phyloP scores from a whole-genome alignment of 2,113 vertebrate genomes.

The Nipponia nippon region DNA sequence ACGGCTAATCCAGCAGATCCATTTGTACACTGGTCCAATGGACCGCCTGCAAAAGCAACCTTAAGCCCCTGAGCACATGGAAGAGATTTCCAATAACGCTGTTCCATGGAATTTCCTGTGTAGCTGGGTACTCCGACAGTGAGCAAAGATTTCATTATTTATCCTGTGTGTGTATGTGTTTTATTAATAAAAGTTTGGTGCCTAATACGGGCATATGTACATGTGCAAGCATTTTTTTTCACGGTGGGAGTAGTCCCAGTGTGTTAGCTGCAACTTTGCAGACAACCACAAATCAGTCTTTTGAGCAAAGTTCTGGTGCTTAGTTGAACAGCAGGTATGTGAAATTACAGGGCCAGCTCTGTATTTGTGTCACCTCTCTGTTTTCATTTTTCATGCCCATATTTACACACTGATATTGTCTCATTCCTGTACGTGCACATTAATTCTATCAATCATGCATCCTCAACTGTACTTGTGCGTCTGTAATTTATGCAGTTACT shows the following conservation, averaged over 20 bases:
- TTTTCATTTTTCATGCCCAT: not conserved
- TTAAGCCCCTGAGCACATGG: not conserved
- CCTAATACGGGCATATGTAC: not conserved
- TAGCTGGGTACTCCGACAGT: not conserved
- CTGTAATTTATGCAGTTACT: not conserved
- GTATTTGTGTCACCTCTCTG: not conserved
- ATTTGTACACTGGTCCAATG: not conserved
- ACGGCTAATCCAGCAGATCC: not conserved
- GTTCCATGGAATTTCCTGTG: not conserved
- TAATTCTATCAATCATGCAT: not conserved
- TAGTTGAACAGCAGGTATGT: not conserved
- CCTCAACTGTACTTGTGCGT: not conserved
- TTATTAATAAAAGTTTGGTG: not conserved
- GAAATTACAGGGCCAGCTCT: not conserved
- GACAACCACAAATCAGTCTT: not conserved
- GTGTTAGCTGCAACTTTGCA: not conserved
- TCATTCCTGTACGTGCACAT: not conserved
- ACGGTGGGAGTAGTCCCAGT: not conserved
- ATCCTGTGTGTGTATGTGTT: not conserved
- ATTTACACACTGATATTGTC: not conserved
- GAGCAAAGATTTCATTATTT: not conserved
- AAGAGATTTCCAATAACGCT: not conserved
- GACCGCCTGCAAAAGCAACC: not conserved
- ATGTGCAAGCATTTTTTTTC: not conserved
- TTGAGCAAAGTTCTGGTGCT: not conserved